Conservation (phyloP, 2,113 vertebrate species). For the Platysternon megacephalum region DNA sequence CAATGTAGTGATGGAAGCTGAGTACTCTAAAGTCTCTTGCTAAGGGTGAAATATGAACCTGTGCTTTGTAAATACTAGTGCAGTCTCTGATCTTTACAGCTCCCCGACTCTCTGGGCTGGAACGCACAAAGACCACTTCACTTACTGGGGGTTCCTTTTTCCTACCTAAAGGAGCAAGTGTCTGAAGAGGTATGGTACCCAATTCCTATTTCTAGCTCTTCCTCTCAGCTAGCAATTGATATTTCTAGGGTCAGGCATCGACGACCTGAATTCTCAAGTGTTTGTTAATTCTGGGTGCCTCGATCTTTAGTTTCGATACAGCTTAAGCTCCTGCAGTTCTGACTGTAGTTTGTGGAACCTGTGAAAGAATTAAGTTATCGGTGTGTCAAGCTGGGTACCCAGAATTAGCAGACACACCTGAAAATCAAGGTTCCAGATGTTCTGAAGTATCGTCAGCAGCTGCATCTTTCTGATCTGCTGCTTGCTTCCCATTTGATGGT, state of each 20-base stretch:
- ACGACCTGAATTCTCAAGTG: no score
- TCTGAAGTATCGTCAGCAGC: neutral
- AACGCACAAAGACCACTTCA: conserved; percentile 80
- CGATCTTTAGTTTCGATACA: neutral
- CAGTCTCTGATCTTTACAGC: conserved; percentile 59
- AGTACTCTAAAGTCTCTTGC: neutral
- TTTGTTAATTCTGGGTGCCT: no score
- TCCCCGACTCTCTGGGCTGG: conserved; percentile 60
- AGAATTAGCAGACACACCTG: neutral
- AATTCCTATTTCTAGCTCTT: rapidly evolving
- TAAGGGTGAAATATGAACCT: rapidly evolving
- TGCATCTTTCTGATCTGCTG: neutral
- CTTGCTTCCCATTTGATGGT: neutral
- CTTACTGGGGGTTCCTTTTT: conserved; percentile 86
- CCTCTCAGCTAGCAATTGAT: neutral
- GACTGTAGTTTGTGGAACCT: neutral
- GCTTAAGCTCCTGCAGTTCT: neutral
- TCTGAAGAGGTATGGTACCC: conserved; percentile 79
- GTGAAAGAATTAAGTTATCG: neutral
- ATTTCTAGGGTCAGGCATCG: neutral
- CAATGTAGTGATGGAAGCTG: neutral
- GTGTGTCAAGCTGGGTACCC: neutral
- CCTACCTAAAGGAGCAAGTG: conserved; percentile 88
- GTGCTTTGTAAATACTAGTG: rapidly evolving
- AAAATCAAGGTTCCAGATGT: neutral